Evolutionary conservation across 2,113 vertebrate species (phyloP), one percentile per base, ranked within the genome.

Genomic region (Dicentrarchus labrax): DNA sequence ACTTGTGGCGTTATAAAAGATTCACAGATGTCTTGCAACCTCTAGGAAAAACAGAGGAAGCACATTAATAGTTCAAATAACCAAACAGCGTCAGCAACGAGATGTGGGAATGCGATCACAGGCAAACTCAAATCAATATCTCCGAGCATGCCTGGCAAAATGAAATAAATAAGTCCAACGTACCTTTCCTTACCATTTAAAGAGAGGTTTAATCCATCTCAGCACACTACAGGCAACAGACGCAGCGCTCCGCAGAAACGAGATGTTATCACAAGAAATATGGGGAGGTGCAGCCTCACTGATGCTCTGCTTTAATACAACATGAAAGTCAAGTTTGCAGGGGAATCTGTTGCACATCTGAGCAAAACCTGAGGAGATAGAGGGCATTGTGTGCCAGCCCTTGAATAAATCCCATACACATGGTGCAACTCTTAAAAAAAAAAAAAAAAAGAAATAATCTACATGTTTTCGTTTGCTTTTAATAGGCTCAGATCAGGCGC

Each of bases 241-340:
- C 61, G 70, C 73, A 51, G 72, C 38, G 8, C 82, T 68, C 78
- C 80, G 86, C 82, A 88, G 84, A 89, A 78, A 74, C 22, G 4
- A 88, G 89, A 91, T 80, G 83, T 70, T 91, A 91, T 92, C 90
- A 11, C 30, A 80, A 73, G 86, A 87, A 69, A 87, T 71, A 79
- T 41, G 64, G 60, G 83, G 71, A 79, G 73, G 79, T 79, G 78
- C 80, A 84, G 80, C 59, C 24, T 61, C 78, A 83, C 56, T 86
- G 89, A 86, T 91, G 90, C 91, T 90, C 79, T 84, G 86, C 88
- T 91, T 89, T 90, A 93, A 91, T 82, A 86, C 74, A 82, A 88
- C 87, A 90, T 91, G 82, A 90, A 91, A 90, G 84, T 88, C 60
- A 68, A 62, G 82, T 86, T 85, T 84, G 75, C 72, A 53, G 89